These are phyloP conservation scores for Cossypha heuglini DNA, from an alignment of 2,797 vertebrate species.

Conservation along the genomic window DNA sequence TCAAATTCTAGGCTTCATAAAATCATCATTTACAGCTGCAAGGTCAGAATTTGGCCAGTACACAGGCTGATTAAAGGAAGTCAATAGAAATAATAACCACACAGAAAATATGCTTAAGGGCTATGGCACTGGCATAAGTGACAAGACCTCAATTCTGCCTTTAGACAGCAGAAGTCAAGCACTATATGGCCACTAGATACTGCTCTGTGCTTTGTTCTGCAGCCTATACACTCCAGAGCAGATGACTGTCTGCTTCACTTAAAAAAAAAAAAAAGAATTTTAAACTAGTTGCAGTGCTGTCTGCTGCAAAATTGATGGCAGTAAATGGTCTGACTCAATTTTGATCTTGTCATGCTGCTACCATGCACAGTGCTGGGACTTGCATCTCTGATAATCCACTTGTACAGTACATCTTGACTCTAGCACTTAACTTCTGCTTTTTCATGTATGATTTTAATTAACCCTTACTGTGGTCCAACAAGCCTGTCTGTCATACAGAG, in stretches of 20 bases:
- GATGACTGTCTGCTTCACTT: background rate
- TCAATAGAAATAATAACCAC: background rate
- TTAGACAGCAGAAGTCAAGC: background rate
- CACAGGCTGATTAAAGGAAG: background rate
- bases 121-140: background rate
- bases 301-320: constrained; percentile 18
- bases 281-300: background rate
- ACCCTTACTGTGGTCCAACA: background rate
- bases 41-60: background rate
- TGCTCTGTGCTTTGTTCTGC: constrained; percentile 17
- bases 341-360: background rate
- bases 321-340: constrained; percentile 11
- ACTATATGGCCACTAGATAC: background rate
- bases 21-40: background rate
- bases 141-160: background rate
- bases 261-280: background rate
- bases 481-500: background rate
- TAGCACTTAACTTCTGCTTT: background rate
- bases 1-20: background rate
- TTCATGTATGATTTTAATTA: background rate
- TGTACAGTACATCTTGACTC: background rate
- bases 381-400: background rate
- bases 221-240: background rate
- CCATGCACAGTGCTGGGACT: background rate
- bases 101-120: background rate